Evolutionary conservation across 2,888 invertebrate genomes (phyloP), one percentile per base, ranked within the genome.

Genomic region (Branchipolynoe longqiensis): DNA sequence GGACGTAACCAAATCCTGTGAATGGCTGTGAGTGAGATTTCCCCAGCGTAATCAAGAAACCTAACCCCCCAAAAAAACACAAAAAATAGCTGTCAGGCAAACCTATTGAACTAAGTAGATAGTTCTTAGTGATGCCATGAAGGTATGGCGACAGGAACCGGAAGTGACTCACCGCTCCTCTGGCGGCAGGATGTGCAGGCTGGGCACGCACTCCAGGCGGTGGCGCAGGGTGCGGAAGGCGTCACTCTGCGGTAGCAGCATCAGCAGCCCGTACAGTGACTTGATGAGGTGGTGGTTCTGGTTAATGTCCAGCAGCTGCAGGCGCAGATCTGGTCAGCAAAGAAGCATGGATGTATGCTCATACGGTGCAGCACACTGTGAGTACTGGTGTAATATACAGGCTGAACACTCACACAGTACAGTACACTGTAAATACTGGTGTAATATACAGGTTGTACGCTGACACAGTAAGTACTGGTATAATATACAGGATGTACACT

Each of bases 181-280:
- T 54, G 94, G 88, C 22, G 90, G 90, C 85, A 92, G 89, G 84
- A 95, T 92, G 90, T 95, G 95, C 89, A 95, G 92, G 91, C 95
- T 82, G 54, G 97, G 97, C 88, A 97, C 96, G 93, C 97, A 97
- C 91, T 97, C 96, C 40, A 99, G 95, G 33, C 98, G 95, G 91
- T 96, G 95, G 88, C 95, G 95, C 87, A 99, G 95, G 88, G 97
- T 96, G 92, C 96, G 96, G 95, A 99, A 99, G 56, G 99, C 98
- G 93, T 98, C 98, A 81, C 97, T 97, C 95, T 99, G 99, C 81
- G 99, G 99, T 92, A 99, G 95, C 90, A 99, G 94, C 99, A 99
- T 99, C 54, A 99, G 95, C 87, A 99, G 95, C 0, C 99, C 99
- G 94, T 98, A 99, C 88, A 99, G 95, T 83, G 98, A 97, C 91